Conservation (phyloP, 1,140 invertebrate species). For the Doryteuthis pealeii region DNA sequence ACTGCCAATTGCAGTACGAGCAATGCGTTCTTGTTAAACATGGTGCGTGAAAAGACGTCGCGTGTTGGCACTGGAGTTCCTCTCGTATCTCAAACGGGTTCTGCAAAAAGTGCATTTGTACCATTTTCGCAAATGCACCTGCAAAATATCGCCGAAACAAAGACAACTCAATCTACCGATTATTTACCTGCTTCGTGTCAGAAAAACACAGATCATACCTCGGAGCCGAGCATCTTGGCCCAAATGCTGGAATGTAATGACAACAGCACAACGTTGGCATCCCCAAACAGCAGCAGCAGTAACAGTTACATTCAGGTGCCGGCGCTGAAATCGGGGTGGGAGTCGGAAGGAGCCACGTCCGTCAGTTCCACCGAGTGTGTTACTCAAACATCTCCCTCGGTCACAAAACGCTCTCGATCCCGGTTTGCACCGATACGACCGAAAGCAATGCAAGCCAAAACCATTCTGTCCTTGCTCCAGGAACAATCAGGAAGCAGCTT, state of each 20-base stretch:
- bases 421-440: slow-evolving; percentile 43
- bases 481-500: slow-evolving; percentile 19
- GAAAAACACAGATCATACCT: slow-evolving; percentile 11
- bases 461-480: slow-evolving; percentile 28
- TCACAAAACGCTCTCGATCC: slow-evolving; percentile 31
- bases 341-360: background rate
- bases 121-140: slow-evolving; percentile 32
- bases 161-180: slow-evolving; percentile 13
- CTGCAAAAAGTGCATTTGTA: slow-evolving; percentile 41
- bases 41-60: background rate
- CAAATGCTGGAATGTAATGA: background rate
- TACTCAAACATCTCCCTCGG: slow-evolving; percentile 22
- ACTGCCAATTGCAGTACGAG: background rate
- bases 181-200: slow-evolving; percentile 16
- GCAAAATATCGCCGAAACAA: slow-evolving; percentile 21
- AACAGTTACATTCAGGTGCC: background rate
- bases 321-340: background rate
- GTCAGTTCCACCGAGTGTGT: background rate
- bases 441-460: slow-evolving; percentile 33
- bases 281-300: background rate
- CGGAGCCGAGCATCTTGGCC: background rate
- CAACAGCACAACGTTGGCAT: background rate
- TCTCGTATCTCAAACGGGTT: slow-evolving; percentile 17
- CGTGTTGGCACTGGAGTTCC: background rate
- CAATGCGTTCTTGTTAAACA: background rate